Conservation (phyloP, 2,113 vertebrate genomes). For the Cololabis saira region DNA sequence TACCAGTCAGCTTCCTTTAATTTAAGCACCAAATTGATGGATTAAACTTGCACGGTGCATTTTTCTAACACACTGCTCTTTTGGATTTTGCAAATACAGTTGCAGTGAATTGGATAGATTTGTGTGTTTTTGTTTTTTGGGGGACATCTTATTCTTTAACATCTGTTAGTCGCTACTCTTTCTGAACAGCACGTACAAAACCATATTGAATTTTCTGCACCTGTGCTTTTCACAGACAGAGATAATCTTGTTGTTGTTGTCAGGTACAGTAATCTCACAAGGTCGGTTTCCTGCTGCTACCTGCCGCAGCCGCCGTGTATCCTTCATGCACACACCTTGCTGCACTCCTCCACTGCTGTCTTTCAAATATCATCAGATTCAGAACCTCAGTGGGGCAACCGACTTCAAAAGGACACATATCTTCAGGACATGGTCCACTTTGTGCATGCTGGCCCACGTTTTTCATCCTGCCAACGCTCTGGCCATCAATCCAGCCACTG, state of each 20-base stretch:
- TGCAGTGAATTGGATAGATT: no score
- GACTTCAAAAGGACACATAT: constrained; percentile 39
- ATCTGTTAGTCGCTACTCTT: no score
- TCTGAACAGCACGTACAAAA: no score
- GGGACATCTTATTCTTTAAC: no score
- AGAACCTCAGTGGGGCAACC: constrained; percentile 4
- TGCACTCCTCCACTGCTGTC: constrained; percentile 2
- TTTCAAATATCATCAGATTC: constrained; percentile 31
- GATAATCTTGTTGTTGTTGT: neutral
- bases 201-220: neutral
- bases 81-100: no score
- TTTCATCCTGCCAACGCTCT: constrained; percentile 24
- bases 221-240: neutral
- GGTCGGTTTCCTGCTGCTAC: neutral
- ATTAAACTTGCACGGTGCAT: no score
- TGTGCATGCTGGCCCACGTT: constrained; percentile 32
- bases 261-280: neutral
- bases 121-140: no score
- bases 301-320: neutral
- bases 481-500: constrained; percentile 51
- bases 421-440: constrained; percentile 43
- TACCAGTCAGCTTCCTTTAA: constrained; percentile 8
- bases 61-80: no score
- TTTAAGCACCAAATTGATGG: constrained; percentile 33
- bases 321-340: neutral